Conservation (phyloP, 2,797 vertebrate species). For the Adelosebastes latens region DNA sequence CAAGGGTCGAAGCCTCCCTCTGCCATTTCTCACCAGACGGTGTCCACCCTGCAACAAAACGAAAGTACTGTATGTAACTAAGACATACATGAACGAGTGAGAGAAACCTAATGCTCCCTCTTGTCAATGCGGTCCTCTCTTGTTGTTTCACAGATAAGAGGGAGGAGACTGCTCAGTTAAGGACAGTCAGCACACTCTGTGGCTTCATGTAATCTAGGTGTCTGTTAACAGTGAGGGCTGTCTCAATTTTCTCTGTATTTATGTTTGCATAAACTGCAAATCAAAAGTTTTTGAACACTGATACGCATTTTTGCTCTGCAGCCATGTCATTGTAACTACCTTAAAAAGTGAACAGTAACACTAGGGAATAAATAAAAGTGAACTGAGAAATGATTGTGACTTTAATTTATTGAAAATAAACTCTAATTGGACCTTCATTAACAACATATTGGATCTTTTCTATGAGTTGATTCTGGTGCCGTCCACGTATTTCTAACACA, state of each 20-base stretch:
- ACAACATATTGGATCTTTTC: not conserved
- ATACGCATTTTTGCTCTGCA: not conserved
- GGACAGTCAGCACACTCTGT: slow-evolving; percentile 19
- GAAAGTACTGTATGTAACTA: slow-evolving; percentile 11
- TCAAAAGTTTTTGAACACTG: not conserved
- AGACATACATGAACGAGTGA: slow-evolving; percentile 18
- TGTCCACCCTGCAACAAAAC: slow-evolving; percentile 55
- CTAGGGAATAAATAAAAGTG: not conserved
- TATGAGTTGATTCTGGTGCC: not conserved
- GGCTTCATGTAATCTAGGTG: not conserved
- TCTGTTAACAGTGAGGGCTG: not conserved
- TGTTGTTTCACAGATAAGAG: slow-evolving; percentile 33
- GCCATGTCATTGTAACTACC: not conserved
- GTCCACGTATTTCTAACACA: not conserved
- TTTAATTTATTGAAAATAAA: not conserved
- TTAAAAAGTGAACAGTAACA: not conserved
- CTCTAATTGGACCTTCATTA: too few species aligned
- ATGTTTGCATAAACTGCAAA: too few species aligned
- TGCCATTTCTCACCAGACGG: slow-evolving; percentile 86
- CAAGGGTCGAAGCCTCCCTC: slow-evolving; percentile 97
- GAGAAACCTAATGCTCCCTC: slow-evolving; percentile 38
- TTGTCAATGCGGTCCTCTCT: slow-evolving; percentile 22
- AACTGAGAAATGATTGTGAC: not conserved
- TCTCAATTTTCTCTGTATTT: not conserved
- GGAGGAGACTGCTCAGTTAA: slow-evolving; percentile 61